phyloP scores from a whole-genome alignment of 2,888 invertebrate genomes.

The Patella pellucida region DNA sequence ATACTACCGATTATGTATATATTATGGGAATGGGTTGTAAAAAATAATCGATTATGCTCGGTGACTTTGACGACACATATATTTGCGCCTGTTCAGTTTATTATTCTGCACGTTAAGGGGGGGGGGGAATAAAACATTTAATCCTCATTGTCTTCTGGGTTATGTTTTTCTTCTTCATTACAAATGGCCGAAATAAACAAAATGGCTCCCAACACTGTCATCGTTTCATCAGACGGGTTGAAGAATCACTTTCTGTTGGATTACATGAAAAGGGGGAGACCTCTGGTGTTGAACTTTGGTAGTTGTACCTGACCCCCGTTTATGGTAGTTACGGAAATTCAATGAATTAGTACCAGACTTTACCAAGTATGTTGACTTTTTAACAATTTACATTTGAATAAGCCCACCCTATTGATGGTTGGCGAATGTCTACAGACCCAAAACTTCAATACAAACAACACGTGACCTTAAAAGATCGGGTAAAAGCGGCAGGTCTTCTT shows the following conservation, averaged over 20 bases:
- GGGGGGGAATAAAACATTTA: too few species aligned
- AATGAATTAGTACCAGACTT: conserved; percentile 50
- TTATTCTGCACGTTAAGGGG: too few species aligned
- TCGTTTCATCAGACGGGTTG: conserved; percentile 28
- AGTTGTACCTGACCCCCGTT: conserved; percentile 67
- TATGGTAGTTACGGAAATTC: conserved; percentile 54
- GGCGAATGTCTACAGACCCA: conserved; percentile 42
- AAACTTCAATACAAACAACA: conserved; percentile 28
- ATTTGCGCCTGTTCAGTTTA: too few species aligned
- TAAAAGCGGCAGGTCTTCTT: conserved; percentile 46
- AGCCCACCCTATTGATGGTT: conserved; percentile 61
- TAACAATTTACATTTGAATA: conserved; percentile 63
- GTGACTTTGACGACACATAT: too few species aligned
- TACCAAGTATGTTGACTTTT: conserved; percentile 52
- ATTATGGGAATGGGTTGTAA: too few species aligned
- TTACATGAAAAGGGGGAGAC: conserved; percentile 44
- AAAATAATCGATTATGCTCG: too few species aligned
- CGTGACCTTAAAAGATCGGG: conserved; percentile 39
- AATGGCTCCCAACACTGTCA: conserved; percentile 40
- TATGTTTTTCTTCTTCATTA: too few species aligned
- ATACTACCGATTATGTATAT: too few species aligned
- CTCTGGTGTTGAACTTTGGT: conserved; percentile 63
- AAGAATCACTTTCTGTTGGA: conserved; percentile 30
- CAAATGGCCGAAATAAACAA: conserved; percentile 20
- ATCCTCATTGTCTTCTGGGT: too few species aligned